phyloP scores from a whole-genome alignment of 1,140 invertebrate genomes.

The Diprion similis region DNA sequence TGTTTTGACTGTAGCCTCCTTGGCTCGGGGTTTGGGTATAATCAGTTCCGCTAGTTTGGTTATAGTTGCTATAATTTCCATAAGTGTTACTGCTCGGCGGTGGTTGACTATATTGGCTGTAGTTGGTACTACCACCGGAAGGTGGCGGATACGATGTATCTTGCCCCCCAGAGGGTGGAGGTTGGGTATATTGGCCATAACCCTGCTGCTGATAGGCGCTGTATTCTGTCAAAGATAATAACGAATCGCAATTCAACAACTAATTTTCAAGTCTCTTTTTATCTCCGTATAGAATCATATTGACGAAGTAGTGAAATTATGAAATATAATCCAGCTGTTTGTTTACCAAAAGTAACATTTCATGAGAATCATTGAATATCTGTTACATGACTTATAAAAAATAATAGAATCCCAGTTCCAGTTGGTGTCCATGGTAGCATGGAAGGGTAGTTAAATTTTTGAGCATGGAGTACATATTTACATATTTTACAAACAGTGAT shows the following conservation, averaged over 20 bases:
- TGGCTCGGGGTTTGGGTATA: constrained; percentile 49
- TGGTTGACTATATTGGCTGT: constrained; percentile 53
- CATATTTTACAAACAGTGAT: too few relatives aligned
- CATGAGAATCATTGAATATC: neutral
- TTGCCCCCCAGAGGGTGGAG: constrained; percentile 43
- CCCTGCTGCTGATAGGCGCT: constrained; percentile 56
- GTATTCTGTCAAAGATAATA: constrained; percentile 47
- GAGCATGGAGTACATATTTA: too few relatives aligned
- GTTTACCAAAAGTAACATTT: constrained; percentile 12
- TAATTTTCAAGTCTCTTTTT: neutral
- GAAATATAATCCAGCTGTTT: constrained; percentile 16
- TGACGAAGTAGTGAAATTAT: neutral
- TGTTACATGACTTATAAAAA: neutral
- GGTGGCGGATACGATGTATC: constrained; percentile 54
- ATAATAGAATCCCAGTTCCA: too few relatives aligned
- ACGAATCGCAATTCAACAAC: neutral
- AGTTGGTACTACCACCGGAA: constrained; percentile 38
- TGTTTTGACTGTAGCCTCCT: constrained; percentile 51
- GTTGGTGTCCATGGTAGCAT: too few relatives aligned
- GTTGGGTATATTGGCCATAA: constrained; percentile 54
- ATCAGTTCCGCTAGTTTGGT: constrained; percentile 32
- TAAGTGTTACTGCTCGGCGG: constrained; percentile 50
- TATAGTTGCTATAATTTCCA: constrained; percentile 50
- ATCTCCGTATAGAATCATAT: neutral
- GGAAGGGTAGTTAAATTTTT: too few relatives aligned